Evolutionary conservation across 2,113 vertebrate genomes (phyloP).

Genomic region (Forbesichthys papilliferus): DNA sequence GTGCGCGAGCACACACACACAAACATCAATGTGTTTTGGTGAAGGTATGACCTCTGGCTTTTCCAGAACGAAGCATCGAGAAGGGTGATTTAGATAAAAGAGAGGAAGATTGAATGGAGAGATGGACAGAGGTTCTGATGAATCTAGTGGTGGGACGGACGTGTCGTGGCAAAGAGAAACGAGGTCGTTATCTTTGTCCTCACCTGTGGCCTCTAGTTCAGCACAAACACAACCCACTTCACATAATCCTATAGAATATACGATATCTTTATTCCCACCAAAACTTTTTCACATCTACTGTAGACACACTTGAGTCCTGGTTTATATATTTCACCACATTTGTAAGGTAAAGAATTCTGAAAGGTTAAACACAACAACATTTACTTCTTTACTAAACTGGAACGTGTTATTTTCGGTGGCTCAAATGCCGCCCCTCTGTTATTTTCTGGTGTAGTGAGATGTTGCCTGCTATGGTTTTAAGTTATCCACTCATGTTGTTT

Average conservation of each 20-base stretch:
- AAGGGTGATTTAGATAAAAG: constrained; percentile 42
- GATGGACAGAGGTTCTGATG: constrained; percentile 62
- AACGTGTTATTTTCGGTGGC: too few relatives aligned
- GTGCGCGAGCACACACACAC: neutral
- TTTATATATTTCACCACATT: too few relatives aligned
- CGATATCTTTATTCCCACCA: neutral
- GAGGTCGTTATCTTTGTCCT: constrained; percentile 74
- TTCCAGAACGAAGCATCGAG: constrained; percentile 39
- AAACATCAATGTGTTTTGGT: constrained; percentile 37
- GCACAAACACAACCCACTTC: constrained; percentile 2
- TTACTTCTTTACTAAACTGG: too few relatives aligned
- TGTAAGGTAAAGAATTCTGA: too few relatives aligned
- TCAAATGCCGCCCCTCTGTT: too few relatives aligned
- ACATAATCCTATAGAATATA: constrained; percentile 13
- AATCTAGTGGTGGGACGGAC: constrained; percentile 64
- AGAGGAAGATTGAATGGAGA: constrained; percentile 41
- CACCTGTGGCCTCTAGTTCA: constrained; percentile 66
- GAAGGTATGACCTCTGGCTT: constrained; percentile 68
- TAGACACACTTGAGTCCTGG: too few relatives aligned
- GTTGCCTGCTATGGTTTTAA: too few relatives aligned
- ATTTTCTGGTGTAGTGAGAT: too few relatives aligned
- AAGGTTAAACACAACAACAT: too few relatives aligned
- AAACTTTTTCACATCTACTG: constrained; percentile 13
- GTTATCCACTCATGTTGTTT: too few relatives aligned
- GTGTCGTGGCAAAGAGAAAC: constrained; percentile 67